Percentiles rank a stretch among this genome's conserved stretches.
These are phyloP conservation scores for Scalopus aquaticus DNA, from an alignment of 2,113 vertebrate genomes.

Conservation along the genomic window DNA sequence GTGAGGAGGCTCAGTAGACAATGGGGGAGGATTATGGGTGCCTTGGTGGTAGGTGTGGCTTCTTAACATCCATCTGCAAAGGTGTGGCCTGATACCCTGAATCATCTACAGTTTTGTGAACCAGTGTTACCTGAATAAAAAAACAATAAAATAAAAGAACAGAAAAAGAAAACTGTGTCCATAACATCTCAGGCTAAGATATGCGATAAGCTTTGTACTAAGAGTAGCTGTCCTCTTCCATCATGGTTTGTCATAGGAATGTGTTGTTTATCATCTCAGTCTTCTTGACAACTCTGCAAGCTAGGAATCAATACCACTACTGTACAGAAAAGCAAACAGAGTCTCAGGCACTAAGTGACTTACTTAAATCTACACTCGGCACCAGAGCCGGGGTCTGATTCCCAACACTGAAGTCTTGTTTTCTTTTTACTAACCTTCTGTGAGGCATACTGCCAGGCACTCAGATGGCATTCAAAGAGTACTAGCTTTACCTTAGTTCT, in stretches of 20 bases:
- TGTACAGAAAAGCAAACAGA: not conserved
- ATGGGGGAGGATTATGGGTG: no score
- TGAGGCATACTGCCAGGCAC: not conserved
- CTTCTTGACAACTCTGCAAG: not conserved
- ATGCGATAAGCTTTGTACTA: not conserved
- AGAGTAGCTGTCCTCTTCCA: not conserved
- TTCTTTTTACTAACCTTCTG: slow-evolving; percentile 11
- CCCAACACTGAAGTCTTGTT: not conserved
- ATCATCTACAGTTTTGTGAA: no score
- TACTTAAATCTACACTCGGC: not conserved
- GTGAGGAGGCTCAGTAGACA: no score
- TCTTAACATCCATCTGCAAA: no score
- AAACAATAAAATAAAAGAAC: no score
- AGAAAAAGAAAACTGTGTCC: not conserved
- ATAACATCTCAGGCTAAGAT: not conserved
- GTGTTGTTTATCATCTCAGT: not conserved
- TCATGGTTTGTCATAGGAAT: no score
- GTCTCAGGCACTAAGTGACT: not conserved
- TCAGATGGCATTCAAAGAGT: slow-evolving; percentile 9
- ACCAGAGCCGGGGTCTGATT: not conserved
- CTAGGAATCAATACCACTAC: no score
- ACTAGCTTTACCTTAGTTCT: slow-evolving; percentile 42
- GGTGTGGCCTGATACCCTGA: no score
- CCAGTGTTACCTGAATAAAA: no score
- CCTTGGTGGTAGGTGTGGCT: no score